Base-by-base conservation (phyloP, 2,888 invertebrate species). In the Chloroclysta siterata region DNA sequence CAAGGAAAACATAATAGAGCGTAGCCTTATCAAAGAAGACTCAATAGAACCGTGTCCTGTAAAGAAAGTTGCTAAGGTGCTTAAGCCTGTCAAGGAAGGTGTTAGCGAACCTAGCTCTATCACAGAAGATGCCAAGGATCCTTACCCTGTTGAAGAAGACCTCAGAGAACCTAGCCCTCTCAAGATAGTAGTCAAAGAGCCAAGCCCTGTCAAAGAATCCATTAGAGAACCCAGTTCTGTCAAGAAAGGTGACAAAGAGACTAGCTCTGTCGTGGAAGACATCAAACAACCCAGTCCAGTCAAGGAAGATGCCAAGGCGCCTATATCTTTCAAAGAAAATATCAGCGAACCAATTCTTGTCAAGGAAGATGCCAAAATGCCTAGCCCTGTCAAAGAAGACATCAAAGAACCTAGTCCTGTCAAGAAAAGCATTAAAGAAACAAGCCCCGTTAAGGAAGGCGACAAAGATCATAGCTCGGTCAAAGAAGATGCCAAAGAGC, bases 121-220 rank as follows among this genome's bases (percentile, higher is more conserved):
- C 17, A 17, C 7, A n/a, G 17, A 17, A 22, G 72, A 59, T 39
- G 55, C 60, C 5, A 67, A 55, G 42, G 54, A 22, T 13, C 55
- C 56, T 1, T 63, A 53, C 42, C 53, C 53, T 29, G 15, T 58
- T n/a, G 8, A 33, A 1, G 5, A 33, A 33, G 33, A 33, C 33
- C 6, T 33, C 6, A 33, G 8, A 33, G 11, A 8, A 39, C 11
- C 11, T 39, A 39, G 36, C 8, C 8, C 2, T 39, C 8, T 11
- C 3, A 39, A 33, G 33, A 33, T 8, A 33, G 33, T 5, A 5
- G 6, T 67, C 0, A 71, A 4, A 6, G 29, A 36, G 2, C 2
- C 36, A 11, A 39, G 36, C 36, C 36, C 8, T 39, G 36, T 39
- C 11, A 22, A 22, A 22, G 22, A 22, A 22, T 22, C 22, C 33